Conservation (phyloP, 2,888 invertebrate genomes). For the Microplitis deprimator region DNA sequence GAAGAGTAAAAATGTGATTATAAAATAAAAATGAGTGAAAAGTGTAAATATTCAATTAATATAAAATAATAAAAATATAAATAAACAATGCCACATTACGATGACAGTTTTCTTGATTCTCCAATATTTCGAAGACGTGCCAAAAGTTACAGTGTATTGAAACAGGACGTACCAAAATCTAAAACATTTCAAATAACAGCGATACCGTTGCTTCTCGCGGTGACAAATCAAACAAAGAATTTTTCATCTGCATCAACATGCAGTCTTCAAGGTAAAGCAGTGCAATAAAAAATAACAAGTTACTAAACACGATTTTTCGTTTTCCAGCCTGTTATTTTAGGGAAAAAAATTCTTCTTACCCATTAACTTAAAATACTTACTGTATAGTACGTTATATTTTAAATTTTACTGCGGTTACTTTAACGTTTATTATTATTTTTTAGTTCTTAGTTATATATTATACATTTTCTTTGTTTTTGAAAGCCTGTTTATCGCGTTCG, state of each 20-base stretch:
- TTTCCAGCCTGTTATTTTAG: background rate
- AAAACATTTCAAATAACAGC: conserved; percentile 64
- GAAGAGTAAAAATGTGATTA: no score
- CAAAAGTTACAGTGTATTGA: conserved; percentile 67
- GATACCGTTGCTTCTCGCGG: conserved; percentile 66
- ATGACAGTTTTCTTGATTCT: conserved; percentile 68
- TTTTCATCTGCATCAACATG: conserved; percentile 65
- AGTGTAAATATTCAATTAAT: background rate
- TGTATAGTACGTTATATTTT: background rate
- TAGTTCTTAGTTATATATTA: background rate
- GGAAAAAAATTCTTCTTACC: background rate
- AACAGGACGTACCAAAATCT: conserved; percentile 63
- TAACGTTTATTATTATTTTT: background rate
- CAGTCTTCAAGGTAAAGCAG: conserved; percentile 64
- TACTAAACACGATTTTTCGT: background rate
- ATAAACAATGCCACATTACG: conserved; percentile 67
- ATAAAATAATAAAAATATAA: conserved; percentile 15
- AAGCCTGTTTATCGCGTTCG: conserved; percentile 4
- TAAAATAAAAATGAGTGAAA: background rate
- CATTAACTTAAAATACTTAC: background rate
- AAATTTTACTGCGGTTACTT: background rate
- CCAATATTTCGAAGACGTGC: conserved; percentile 67
- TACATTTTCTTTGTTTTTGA: background rate
- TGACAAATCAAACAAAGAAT: conserved; percentile 65
- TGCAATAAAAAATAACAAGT: conserved; percentile 16